These are phyloP conservation scores for Scaptomyza montana DNA, from an alignment of 1,140 invertebrate species.

Conservation along the genomic window DNA sequence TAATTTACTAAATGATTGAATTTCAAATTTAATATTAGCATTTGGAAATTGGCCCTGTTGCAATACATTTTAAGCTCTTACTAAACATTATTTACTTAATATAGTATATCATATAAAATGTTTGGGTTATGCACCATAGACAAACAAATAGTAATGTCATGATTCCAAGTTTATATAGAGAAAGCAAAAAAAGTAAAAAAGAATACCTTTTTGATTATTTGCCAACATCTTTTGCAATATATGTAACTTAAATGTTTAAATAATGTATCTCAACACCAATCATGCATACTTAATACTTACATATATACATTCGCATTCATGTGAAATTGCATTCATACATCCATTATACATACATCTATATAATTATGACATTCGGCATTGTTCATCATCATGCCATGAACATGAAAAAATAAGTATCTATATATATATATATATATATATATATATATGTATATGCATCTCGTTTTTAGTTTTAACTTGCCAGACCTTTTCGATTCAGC, in stretches of 20 bases:
- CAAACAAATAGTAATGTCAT: not conserved
- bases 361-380: conserved; percentile 31
- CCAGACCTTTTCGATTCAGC: conserved; percentile 55
- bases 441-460: conserved; percentile 62
- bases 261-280: conserved; percentile 75
- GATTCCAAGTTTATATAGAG: conserved; percentile 12
- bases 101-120: conserved; percentile 45
- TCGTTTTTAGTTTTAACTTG: conserved; percentile 81
- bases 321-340: conserved; percentile 12
- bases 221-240: conserved; percentile 31
- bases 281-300: conserved; percentile 43
- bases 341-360: conserved; percentile 8
- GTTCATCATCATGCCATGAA: conserved; percentile 25
- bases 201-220: not conserved
- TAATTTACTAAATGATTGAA: conserved; percentile 39
- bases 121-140: conserved; percentile 42
- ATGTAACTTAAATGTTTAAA: conserved; percentile 39
- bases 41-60: conserved; percentile 78
- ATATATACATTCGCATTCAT: not conserved
- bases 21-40: conserved; percentile 70
- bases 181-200: not conserved
- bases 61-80: conserved; percentile 73
- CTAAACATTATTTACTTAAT: conserved; percentile 44
- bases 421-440: conserved; percentile 29
- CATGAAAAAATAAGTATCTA: conserved; percentile 39